Base-by-base conservation (phyloP, 2,113 vertebrate genomes). In the Gadus macrocephalus region DNA sequence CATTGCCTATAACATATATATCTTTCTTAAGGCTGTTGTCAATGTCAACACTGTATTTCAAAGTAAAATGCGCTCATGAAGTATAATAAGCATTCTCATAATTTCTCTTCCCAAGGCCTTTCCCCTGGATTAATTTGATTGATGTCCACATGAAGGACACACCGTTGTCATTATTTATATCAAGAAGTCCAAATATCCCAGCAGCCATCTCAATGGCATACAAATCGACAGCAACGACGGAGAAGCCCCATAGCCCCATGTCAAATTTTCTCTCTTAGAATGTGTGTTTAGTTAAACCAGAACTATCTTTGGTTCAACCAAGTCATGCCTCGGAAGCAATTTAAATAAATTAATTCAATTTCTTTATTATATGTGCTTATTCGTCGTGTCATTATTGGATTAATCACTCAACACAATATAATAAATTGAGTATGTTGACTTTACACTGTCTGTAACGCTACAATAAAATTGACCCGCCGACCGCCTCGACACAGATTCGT, bases 81-180 rank as follows among this genome's bases (percentile, higher is more conserved):
- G 28, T 56, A 38, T 55, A 58, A 17, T 19, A 60, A 60, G 8
- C 11, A 15, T 16, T 60, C 15, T 59, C 16, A 20, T 63, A 16
- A 68, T 25, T 70, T 25, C 66, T 55, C 42, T 38, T n/a, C 66
- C 53, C 9, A 81, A 94, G 93, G 81, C 53, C 74, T 68, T 92
- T 94, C 62, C 88, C 89, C 5, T 93, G 89, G 88, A 93, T 95
- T 87, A 90, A 91, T 71, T 76, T 94, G 71, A 81, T 73, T 71
- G 68, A 84, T 71, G 87, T 80, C 59, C 89, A 94, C 74, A 76
- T 80, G 73, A 92, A 80, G 74, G 70, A 88, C 22, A 90, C 87
- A 17, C 91, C 90, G 15, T 83, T 94, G 69, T 76, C 83, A 65
- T 22, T 56, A 14, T 85, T 71, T 38, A 22, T 86, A 17, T 77